Base-by-base conservation (phyloP, 2,888 invertebrate genomes). In the Erpobdella octoculata region DNA sequence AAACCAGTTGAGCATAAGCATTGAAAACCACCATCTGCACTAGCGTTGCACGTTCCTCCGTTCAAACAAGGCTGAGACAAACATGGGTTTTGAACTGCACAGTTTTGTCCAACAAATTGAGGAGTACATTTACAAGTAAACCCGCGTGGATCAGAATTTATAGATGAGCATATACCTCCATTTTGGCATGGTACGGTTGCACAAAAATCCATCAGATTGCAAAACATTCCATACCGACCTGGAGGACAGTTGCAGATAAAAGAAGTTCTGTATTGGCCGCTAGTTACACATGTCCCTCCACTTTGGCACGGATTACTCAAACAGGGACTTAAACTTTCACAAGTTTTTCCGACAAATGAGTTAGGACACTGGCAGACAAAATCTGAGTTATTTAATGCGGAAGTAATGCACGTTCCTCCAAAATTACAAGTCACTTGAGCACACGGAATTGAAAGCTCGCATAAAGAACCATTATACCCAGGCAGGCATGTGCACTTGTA, bases 401-500 rank as follows among this genome's bases (percentile, higher is more conserved):
- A 75, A 12, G 21, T 38, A 21, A 53, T 9, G 28, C 53, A 53
- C 8, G 53, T 53, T 53, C 53, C 75, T 73, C 0, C 5, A 33
- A 41, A 71, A 76, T 6, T 37, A n/a, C 25, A 38, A 67, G 4
- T 59, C 67, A 38, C 21, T 37, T 37, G 72, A 71, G 15, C 31
- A 36, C 53, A 53, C 15, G 53, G 53, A 15, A 25, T 53, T 5
- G 28, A 37, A 6, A 36, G 61, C 64, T 78, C 77, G 78, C 80
- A 80, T 61, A 73, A 74, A n/a, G 21, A 59, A 28, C 80, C 80
- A 28, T 75, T 76, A 73, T 77, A 78, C 33, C 76, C 75, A 0
- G 71, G 66, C 37, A 68, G 66, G 76, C 81, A 81, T 18, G 70
- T 6, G 74, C 81, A 81, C 0, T 71, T 76, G 75, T 77, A 79